phyloP scores from a whole-genome alignment of 1,140 invertebrate genomes.

The Hyles euphorbiae region DNA sequence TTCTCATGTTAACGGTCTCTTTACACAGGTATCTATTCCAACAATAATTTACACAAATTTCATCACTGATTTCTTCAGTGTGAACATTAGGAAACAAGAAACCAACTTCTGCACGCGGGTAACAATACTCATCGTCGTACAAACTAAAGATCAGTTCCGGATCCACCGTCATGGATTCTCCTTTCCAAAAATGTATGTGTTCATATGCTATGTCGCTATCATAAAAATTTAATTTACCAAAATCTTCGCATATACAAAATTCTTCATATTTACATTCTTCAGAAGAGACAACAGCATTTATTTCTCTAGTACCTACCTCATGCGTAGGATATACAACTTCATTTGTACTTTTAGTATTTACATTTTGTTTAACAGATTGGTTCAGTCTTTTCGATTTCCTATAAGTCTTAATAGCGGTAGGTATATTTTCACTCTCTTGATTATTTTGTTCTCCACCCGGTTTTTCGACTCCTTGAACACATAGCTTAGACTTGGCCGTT shows the following conservation, averaged over 20 bases:
- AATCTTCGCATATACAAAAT: slow-evolving; percentile 57
- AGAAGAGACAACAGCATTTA: slow-evolving; percentile 7
- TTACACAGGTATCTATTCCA: no score
- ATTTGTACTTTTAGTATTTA: not conserved
- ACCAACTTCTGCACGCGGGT: not conserved
- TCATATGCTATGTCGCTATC: slow-evolving; percentile 31
- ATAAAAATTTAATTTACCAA: slow-evolving; percentile 39
- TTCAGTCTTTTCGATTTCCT: slow-evolving; percentile 15
- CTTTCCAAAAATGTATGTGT: slow-evolving; percentile 50
- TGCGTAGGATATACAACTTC: no score
- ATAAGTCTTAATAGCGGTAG: slow-evolving; percentile 26
- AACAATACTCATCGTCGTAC: slow-evolving; percentile 16
- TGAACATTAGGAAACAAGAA: no score
- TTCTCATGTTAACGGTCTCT: no score
- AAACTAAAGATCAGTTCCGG: slow-evolving; percentile 38
- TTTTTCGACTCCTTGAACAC: slow-evolving; percentile 68
- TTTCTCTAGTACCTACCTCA: not conserved
- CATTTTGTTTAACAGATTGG: not conserved
- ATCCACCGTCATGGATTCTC: slow-evolving; percentile 17
- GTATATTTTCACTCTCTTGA: slow-evolving; percentile 11
- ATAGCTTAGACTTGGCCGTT: slow-evolving; percentile 40
- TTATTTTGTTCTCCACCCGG: slow-evolving; percentile 47
- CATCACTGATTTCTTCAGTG: no score
- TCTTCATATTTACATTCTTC: slow-evolving; percentile 15
- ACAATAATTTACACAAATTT: no score